phyloP scores from a whole-genome alignment of 1,140 invertebrate species.

The Epicauta chinensis region DNA sequence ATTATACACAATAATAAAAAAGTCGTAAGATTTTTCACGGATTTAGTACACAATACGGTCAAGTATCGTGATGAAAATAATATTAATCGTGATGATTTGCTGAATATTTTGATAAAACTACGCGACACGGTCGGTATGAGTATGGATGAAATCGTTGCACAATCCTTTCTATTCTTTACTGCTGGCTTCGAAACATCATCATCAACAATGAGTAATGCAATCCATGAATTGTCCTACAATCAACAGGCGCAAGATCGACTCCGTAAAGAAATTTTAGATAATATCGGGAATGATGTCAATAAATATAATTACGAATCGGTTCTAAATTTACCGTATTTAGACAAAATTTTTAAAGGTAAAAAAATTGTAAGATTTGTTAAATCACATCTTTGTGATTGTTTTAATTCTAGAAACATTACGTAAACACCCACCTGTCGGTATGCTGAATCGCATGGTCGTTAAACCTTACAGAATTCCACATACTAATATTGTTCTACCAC shows the following conservation, averaged over 20 bases:
- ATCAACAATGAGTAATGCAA: slow-evolving; percentile 19
- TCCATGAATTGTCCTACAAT: slow-evolving; percentile 57
- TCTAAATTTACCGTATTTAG: no score
- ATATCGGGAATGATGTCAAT: neutral
- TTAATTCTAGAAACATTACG: no score
- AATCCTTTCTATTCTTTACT: slow-evolving; percentile 47
- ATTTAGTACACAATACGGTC: slow-evolving; percentile 6
- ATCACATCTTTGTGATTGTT: no score
- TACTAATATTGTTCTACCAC: no score
- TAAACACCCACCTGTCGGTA: no score
- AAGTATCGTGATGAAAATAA: no score
- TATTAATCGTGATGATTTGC: neutral
- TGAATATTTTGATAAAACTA: neutral
- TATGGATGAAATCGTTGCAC: slow-evolving; percentile 55
- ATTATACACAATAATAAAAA: slow-evolving; percentile 10
- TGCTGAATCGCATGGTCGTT: no score
- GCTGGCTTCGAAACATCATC: slow-evolving; percentile 15
- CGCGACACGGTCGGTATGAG: slow-evolving; percentile 1
- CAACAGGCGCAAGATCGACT: slow-evolving; percentile 59
- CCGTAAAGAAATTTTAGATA: slow-evolving; percentile 52
- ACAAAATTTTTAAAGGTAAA: no score
- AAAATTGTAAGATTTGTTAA: no score
- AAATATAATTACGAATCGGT: no score
- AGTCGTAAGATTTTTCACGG: slow-evolving; percentile 42
- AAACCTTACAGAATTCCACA: no score